phyloP scores from a whole-genome alignment of 2,113 vertebrate genomes.

The Nettapus auritus region DNA sequence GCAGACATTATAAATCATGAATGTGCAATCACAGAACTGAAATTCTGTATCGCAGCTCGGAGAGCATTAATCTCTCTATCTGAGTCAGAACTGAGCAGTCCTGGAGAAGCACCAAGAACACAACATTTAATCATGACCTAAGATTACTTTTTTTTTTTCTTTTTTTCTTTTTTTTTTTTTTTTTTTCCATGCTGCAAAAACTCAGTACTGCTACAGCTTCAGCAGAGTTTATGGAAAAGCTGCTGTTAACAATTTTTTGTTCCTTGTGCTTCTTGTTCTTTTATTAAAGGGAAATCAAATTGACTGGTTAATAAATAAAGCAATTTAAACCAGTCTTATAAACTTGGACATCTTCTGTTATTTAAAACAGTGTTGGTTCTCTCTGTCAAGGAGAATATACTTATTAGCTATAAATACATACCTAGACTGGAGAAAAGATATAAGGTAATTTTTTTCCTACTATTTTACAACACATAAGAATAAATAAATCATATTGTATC shows the following conservation, averaged over 20 bases:
- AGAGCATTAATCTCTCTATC: background rate
- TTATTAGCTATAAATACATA: background rate
- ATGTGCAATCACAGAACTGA: background rate
- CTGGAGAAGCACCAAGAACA: conserved; percentile 29
- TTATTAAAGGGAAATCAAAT: background rate
- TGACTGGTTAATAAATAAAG: background rate
- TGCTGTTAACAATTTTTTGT: background rate
- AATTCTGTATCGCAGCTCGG: background rate
- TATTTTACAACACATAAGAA: background rate
- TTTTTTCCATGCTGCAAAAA: background rate
- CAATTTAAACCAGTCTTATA: background rate
- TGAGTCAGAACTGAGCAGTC: background rate
- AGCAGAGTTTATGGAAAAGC: background rate
- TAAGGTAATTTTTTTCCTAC: background rate
- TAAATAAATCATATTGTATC: background rate
- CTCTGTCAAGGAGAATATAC: background rate
- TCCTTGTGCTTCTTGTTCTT: background rate
- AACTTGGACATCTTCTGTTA: background rate
- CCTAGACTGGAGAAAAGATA: background rate
- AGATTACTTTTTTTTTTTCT: background rate
- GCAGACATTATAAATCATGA: background rate
- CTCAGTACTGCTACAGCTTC: background rate
- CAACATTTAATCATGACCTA: conserved; percentile 3
- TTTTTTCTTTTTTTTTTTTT: background rate
- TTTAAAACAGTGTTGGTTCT: background rate